Evolutionary conservation across 2,797 vertebrate species (phyloP).

Genomic region (Percopsis omiscomaycus): DNA sequence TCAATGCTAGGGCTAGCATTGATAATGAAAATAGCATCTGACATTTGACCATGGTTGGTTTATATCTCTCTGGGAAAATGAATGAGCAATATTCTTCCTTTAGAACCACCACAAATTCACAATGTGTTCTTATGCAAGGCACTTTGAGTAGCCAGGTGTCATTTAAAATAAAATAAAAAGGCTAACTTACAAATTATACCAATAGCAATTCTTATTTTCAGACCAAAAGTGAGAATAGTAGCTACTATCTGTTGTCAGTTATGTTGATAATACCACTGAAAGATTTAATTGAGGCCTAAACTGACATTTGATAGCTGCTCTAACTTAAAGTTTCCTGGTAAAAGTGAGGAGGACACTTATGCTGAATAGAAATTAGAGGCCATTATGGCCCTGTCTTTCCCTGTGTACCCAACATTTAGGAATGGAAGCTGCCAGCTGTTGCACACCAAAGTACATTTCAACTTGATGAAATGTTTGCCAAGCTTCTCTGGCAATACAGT

Average conservation of each 20-base stretch:
- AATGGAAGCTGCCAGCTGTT: slow-evolving; percentile 37
- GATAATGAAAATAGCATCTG: too few relatives aligned
- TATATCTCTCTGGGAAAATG: too few relatives aligned
- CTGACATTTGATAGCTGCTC: slow-evolving; percentile 6
- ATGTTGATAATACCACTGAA: slow-evolving; percentile 8
- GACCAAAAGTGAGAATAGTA: too few relatives aligned
- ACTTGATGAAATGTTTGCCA: slow-evolving; percentile 52
- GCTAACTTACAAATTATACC: too few relatives aligned
- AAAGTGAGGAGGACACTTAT: slow-evolving; percentile 22
- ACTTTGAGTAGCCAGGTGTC: too few relatives aligned
- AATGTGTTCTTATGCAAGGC: too few relatives aligned
- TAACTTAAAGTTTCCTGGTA: slow-evolving; percentile 13
- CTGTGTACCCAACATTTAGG: slow-evolving; percentile 48
- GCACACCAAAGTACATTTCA: slow-evolving; percentile 49
- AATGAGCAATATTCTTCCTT: too few relatives aligned
- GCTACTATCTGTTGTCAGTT: background rate
- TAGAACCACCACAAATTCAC: too few relatives aligned
- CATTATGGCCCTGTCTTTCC: slow-evolving; percentile 49
- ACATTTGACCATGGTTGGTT: too few relatives aligned
- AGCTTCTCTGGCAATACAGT: slow-evolving; percentile 35
- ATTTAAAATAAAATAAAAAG: too few relatives aligned
- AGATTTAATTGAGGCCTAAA: slow-evolving; percentile 22
- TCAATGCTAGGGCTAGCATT: too few relatives aligned
- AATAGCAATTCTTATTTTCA: too few relatives aligned
- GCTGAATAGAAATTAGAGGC: slow-evolving; percentile 48